Evolutionary conservation across 2,888 invertebrate species (phyloP).

Genomic region (Andrena flavipes): DNA sequence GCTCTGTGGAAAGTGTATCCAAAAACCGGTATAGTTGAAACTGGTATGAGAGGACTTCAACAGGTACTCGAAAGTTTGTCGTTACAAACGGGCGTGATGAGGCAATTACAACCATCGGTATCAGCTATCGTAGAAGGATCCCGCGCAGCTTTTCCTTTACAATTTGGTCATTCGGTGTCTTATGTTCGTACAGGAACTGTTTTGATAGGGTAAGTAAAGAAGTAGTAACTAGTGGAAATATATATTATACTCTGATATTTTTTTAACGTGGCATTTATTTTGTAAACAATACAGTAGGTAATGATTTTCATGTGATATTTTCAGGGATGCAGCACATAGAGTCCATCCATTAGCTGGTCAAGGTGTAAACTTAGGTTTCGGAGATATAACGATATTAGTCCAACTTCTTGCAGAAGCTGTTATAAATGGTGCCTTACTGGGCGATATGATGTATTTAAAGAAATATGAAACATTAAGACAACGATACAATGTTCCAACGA

Average conservation of each 20-base stretch:
- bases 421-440: slow-evolving; percentile 91
- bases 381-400: slow-evolving; percentile 93
- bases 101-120: slow-evolving; percentile 91
- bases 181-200: slow-evolving; percentile 94
- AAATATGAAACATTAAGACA: slow-evolving; percentile 95
- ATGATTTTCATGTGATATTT: slow-evolving; percentile 53
- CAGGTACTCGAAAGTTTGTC: slow-evolving; percentile 84
- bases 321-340: slow-evolving; percentile 94
- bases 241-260: not conserved
- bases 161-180: slow-evolving; percentile 94
- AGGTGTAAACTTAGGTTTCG: slow-evolving; percentile 98
- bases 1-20: slow-evolving; percentile 91
- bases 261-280: not conserved
- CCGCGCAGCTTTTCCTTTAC: slow-evolving; percentile 96
- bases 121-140: slow-evolving; percentile 87
- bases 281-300: slow-evolving; percentile 1
- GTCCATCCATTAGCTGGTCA: slow-evolving; percentile 99
- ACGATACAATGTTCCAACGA: slow-evolving; percentile 94
- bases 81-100: slow-evolving; percentile 85
- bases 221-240: slow-evolving; percentile 23
- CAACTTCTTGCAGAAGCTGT: slow-evolving; percentile 89
- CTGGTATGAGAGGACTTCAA: slow-evolving; percentile 86
- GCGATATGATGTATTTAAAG: slow-evolving; percentile 89
- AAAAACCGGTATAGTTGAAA: slow-evolving; percentile 86
- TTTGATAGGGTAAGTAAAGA: slow-evolving; percentile 91